Percentiles rank a stretch among this genome's conserved stretches.
Evolutionary conservation across 2,113 vertebrate species (phyloP).

Genomic region (Daphoenositta chrysoptera): DNA sequence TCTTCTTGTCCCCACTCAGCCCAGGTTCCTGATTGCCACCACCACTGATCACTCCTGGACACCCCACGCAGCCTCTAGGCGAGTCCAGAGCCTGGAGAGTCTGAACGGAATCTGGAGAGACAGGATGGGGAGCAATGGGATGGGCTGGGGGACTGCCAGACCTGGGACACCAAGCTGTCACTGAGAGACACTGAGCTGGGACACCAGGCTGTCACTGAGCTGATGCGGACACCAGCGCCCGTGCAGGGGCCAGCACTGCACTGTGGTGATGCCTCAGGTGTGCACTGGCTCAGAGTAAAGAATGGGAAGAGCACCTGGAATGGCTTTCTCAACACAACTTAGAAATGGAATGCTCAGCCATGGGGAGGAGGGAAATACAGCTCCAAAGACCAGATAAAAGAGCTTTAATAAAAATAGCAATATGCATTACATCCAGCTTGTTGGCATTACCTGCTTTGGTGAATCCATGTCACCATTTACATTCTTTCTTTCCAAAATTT

Average conservation of each 20-base stretch:
- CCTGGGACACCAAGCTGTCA: neutral
- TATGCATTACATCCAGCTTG: neutral
- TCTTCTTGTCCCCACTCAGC: neutral
- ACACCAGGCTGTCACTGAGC: neutral
- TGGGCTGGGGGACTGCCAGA: neutral
- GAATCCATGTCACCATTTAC: neutral
- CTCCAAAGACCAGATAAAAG: neutral
- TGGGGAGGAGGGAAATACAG: neutral
- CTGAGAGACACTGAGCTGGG: neutral
- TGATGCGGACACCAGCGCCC: neutral
- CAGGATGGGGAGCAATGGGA: neutral
- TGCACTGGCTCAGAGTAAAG: neutral
- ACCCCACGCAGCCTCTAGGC: rapidly evolving
- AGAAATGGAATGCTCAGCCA: neutral
- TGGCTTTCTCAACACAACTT: neutral
- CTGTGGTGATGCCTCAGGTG: rapidly evolving
- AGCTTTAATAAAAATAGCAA: neutral
- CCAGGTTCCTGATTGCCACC: neutral
- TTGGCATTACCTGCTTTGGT: neutral
- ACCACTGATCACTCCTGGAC: neutral
- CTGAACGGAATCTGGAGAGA: neutral
- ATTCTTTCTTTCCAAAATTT: neutral
- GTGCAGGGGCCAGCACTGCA: neutral
- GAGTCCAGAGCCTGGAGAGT: neutral
- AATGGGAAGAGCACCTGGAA: neutral